A percentile compares a stretch with the other conserved stretches of the same genome.
These are phyloP conservation scores for Pelusios castaneus DNA, from an alignment of 2,113 vertebrate species.

Conservation along the genomic window DNA sequence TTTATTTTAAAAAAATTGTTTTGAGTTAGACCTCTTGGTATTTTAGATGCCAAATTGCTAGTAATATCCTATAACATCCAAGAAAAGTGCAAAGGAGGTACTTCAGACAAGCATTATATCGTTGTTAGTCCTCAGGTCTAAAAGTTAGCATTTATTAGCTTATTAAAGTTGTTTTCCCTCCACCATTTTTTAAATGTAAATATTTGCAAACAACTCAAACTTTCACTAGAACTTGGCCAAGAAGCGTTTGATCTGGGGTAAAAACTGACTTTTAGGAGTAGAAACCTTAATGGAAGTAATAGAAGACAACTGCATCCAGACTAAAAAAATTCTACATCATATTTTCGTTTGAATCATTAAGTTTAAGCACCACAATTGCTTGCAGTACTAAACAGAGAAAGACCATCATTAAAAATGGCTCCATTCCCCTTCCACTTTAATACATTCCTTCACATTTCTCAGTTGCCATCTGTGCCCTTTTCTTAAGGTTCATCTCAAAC, in stretches of 20 bases:
- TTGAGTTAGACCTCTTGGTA: too few species aligned
- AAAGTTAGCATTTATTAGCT: conserved; percentile 19
- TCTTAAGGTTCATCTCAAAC: background rate
- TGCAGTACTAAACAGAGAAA: background rate
- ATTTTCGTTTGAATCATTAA: background rate
- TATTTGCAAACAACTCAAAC: background rate
- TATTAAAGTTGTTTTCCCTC: background rate
- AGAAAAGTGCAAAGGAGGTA: background rate
- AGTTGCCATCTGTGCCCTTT: background rate
- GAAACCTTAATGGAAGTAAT: background rate
- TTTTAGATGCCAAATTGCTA: too few species aligned
- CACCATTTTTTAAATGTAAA: background rate
- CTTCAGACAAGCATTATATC: background rate
- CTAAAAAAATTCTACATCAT: background rate
- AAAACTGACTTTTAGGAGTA: background rate
- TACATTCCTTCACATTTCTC: background rate
- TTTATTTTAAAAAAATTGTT: too few species aligned
- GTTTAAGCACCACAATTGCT: background rate
- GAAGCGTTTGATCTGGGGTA: background rate
- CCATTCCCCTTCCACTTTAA: background rate
- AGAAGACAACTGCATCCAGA: background rate
- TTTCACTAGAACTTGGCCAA: background rate
- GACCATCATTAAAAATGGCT: background rate
- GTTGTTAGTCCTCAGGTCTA: background rate
- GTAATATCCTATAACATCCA: background rate